Evolutionary conservation across 2,113 vertebrate genomes (phyloP).

Genomic region (Melospiza georgiana): DNA sequence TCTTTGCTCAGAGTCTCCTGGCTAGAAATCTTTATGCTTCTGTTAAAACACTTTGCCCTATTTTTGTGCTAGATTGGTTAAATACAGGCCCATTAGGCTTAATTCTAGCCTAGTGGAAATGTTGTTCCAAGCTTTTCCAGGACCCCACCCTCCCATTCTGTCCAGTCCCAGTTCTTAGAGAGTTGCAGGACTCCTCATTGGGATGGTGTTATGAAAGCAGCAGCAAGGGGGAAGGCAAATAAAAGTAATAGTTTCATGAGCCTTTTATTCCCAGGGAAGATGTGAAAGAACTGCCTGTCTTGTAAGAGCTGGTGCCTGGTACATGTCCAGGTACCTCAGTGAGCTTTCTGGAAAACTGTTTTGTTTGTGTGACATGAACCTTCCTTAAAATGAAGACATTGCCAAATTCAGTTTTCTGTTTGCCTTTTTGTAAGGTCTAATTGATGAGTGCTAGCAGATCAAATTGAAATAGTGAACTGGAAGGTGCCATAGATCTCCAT

Average conservation of each 20-base stretch:
- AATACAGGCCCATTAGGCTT: background rate
- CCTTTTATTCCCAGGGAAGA: background rate
- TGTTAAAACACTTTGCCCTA: background rate
- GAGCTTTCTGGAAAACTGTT: background rate
- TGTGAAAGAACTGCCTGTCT: background rate
- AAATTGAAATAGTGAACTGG: background rate
- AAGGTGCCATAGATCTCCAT: background rate
- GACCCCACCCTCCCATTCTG: background rate
- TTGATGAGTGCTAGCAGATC: background rate
- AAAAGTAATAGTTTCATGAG: background rate
- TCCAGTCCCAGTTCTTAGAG: background rate
- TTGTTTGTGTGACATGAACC: background rate
- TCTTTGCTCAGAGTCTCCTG: background rate
- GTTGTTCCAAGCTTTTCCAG: background rate
- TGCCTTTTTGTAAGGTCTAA: background rate
- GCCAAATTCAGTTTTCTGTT: background rate
- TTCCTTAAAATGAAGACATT: background rate
- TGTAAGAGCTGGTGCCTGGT: background rate
- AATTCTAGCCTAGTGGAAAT: background rate
- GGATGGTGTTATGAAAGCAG: background rate
- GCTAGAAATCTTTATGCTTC: background rate
- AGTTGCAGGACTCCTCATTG: background rate
- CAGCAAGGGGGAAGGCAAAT: background rate
- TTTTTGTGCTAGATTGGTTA: background rate
- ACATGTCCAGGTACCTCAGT: background rate